A percentile compares a stretch with the other conserved stretches of the same genome.
Conservation (phyloP, 2,797 vertebrate genomes). For the Toxotes lorentzi region DNA sequence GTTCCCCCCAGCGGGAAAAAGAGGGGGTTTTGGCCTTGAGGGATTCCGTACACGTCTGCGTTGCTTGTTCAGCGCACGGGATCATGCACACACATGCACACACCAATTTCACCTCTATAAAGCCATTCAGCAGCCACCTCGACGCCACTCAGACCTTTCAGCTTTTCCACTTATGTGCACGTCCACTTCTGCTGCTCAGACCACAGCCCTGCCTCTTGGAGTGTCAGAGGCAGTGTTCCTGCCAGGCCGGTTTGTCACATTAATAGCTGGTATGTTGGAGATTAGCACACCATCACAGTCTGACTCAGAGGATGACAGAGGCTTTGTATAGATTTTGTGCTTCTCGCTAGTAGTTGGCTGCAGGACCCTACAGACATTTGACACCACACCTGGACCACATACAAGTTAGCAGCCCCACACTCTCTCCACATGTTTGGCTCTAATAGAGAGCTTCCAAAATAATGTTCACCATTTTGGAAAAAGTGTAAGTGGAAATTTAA, state of each 20-base stretch:
- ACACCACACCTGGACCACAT: constrained; percentile 32
- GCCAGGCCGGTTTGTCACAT: constrained; percentile 79
- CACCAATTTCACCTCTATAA: constrained; percentile 55
- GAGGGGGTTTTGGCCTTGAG: constrained; percentile 74
- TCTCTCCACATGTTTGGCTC: constrained; percentile 34
- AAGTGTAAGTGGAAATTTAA: not conserved
- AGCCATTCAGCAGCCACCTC: constrained; percentile 52
- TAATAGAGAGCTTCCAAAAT: constrained; percentile 34
- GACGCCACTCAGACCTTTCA: constrained; percentile 55
- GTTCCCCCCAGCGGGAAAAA: constrained; percentile 40
- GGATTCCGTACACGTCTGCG: constrained; percentile 59
- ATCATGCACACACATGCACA: constrained; percentile 17
- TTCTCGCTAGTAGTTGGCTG: constrained; percentile 28
- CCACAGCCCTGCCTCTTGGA: constrained; percentile 13
- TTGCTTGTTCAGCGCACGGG: constrained; percentile 40
- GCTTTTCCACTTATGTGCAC: constrained; percentile 52
- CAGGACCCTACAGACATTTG: constrained; percentile 34
- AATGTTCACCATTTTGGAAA: constrained; percentile 18
- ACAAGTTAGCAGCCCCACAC: constrained; percentile 18
- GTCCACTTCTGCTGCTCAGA: constrained; percentile 31
- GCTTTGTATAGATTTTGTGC: constrained; percentile 60
- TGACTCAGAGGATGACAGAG: constrained; percentile 60
- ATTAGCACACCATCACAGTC: constrained; percentile 72
- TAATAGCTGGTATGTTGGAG: constrained; percentile 72
- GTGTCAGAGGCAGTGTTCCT: constrained; percentile 46